Percentiles rank a stretch among this genome's conserved stretches.
These are phyloP conservation scores for Acanthurus tractus DNA, from an alignment of 2,797 vertebrate species.

Conservation along the genomic window DNA sequence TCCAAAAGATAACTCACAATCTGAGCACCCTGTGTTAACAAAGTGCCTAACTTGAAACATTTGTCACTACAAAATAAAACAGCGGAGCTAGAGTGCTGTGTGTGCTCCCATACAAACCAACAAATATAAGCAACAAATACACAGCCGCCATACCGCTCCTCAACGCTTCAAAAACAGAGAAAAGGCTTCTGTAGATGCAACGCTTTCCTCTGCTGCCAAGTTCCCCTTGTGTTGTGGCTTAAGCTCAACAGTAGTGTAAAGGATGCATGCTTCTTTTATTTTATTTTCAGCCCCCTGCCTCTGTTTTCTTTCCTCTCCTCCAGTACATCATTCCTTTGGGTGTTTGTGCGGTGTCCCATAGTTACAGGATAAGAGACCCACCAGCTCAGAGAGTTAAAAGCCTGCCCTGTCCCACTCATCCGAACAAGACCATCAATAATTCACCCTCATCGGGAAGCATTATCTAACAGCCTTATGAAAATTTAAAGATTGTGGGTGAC, in stretches of 20 bases:
- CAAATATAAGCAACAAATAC: slow-evolving; percentile 63
- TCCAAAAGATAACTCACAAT: not conserved
- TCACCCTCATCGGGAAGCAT: slow-evolving; percentile 84
- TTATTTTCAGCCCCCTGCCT: slow-evolving; percentile 76
- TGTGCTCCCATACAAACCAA: slow-evolving; percentile 51
- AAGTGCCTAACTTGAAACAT: slow-evolving; percentile 42
- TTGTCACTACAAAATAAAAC: slow-evolving; percentile 48
- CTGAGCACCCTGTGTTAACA: slow-evolving; percentile 13
- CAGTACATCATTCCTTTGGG: slow-evolving; percentile 85
- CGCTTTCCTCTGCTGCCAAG: slow-evolving; percentile 74
- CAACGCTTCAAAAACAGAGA: slow-evolving; percentile 62
- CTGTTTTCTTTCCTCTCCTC: slow-evolving; percentile 58
- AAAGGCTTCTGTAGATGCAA: slow-evolving; percentile 63
- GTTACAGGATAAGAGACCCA: slow-evolving; percentile 83
- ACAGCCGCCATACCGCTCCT: slow-evolving; percentile 55
- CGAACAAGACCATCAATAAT: slow-evolving; percentile 87
- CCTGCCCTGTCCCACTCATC: slow-evolving; percentile 82
- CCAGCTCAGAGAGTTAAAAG: slow-evolving; percentile 84
- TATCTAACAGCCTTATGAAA: slow-evolving; percentile 87
- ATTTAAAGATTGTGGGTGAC: slow-evolving; percentile 82
- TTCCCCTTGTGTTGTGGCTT: slow-evolving; percentile 69
- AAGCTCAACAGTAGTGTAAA: slow-evolving; percentile 71
- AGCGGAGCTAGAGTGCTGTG: slow-evolving; percentile 20
- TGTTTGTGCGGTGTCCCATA: slow-evolving; percentile 86
- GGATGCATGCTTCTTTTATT: slow-evolving; percentile 80